These are phyloP conservation scores for Polydrusus pterygomalis DNA, from an alignment of 2,888 invertebrate genomes.

Conservation along the genomic window DNA sequence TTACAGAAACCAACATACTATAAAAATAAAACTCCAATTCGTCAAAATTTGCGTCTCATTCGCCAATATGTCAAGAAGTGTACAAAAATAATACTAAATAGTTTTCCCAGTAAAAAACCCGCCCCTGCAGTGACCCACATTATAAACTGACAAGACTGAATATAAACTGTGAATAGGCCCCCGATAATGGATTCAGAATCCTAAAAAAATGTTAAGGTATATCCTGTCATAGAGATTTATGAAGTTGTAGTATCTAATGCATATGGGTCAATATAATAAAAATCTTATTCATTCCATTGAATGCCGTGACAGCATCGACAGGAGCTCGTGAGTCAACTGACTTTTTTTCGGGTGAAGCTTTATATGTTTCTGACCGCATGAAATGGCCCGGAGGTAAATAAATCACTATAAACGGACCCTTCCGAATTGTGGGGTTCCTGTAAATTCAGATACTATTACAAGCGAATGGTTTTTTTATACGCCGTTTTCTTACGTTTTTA, in stretches of 20 bases:
- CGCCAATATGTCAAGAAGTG: too few relatives aligned
- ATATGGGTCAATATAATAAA: constrained; percentile 2
- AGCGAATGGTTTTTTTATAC: constrained; percentile 1
- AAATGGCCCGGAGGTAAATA: constrained; percentile 5
- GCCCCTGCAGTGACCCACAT: too few relatives aligned
- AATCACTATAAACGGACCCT: constrained; percentile 9
- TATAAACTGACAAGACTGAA: too few relatives aligned
- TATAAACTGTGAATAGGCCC: too few relatives aligned
- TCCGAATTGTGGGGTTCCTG: background rate
- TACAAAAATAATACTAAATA: too few relatives aligned
- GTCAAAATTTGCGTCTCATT: too few relatives aligned
- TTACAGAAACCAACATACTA: too few relatives aligned
- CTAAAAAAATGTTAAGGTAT: too few relatives aligned
- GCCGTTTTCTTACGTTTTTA: background rate
- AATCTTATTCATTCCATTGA: background rate
- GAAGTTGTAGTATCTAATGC: background rate
- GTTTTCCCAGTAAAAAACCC: too few relatives aligned
- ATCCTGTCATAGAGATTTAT: too few relatives aligned
- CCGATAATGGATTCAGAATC: too few relatives aligned
- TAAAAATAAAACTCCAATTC: too few relatives aligned
- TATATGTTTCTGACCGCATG: background rate
- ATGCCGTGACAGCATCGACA: background rate
- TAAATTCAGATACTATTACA: background rate
- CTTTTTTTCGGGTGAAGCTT: background rate
- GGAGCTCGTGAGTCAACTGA: background rate